These are phyloP conservation scores for Eulithis prunata DNA, from an alignment of 2,888 invertebrate genomes.

Conservation along the genomic window DNA sequence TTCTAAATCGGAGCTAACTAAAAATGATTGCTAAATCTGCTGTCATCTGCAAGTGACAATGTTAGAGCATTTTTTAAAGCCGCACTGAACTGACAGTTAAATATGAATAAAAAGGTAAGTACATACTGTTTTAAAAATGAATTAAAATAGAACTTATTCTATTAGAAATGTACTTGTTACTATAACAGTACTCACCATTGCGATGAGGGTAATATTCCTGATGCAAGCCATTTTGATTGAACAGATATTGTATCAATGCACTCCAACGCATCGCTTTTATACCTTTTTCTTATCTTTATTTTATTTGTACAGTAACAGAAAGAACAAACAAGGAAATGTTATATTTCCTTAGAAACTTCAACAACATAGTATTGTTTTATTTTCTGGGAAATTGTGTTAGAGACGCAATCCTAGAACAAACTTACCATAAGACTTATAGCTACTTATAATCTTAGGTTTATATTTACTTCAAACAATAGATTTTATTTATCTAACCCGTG, in stretches of 20 bases:
- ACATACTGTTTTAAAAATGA: background rate
- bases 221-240: constrained; percentile 23
- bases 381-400: constrained; percentile 43
- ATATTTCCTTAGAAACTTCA: constrained; percentile 49
- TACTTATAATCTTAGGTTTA: background rate
- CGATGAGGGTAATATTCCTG: constrained; percentile 21
- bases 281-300: constrained; percentile 45
- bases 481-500: too few species aligned
- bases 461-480: too few species aligned
- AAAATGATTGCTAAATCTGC: too few species aligned
- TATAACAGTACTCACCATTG: constrained; percentile 22
- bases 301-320: too few species aligned
- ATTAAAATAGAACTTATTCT: constrained; percentile 1
- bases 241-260: constrained; percentile 14
- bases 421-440: background rate
- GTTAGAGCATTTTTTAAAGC: too few species aligned
- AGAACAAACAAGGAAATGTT: constrained; percentile 50
- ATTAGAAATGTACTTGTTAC: background rate
- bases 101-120: too few species aligned
- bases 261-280: constrained; percentile 49
- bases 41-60: too few species aligned
- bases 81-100: too few species aligned
- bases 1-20: too few species aligned
- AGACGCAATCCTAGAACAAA: background rate
- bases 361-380: constrained; percentile 33